These are phyloP conservation scores for Dicrostonyx torquatus DNA, from an alignment of 2,797 vertebrate species.

Conservation along the genomic window DNA sequence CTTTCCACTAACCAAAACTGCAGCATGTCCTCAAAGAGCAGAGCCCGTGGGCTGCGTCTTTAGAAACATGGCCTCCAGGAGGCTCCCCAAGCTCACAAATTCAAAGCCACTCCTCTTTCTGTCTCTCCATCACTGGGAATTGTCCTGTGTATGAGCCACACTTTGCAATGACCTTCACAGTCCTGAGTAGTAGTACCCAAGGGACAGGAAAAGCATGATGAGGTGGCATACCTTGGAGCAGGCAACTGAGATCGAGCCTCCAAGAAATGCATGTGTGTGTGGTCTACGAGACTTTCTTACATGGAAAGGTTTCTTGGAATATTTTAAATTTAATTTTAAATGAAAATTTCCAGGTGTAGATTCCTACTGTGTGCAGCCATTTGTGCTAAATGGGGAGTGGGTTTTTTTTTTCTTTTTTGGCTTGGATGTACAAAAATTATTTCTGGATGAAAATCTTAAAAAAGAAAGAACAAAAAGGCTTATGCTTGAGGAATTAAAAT, in stretches of 20 bases:
- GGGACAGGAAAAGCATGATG: background rate
- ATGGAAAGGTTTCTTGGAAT: background rate
- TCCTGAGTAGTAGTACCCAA: background rate
- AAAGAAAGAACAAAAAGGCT: constrained; percentile 15
- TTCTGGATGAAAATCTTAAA: constrained; percentile 57
- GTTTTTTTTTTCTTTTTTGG: background rate
- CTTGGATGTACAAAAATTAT: constrained; percentile 52
- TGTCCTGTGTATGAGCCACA: background rate
- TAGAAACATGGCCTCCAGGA: constrained; percentile 53
- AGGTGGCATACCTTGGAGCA: background rate
- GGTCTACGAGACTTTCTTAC: background rate
- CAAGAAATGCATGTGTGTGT: background rate
- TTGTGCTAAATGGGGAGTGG: background rate
- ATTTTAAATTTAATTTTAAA: constrained; percentile 15
- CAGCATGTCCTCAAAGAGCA: too few species aligned
- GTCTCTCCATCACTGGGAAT: background rate
- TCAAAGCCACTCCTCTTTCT: background rate
- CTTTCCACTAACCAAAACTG: background rate
- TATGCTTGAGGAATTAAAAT: constrained; percentile 48
- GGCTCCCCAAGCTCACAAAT: constrained; percentile 33
- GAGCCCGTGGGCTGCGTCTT: background rate
- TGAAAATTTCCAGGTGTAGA: constrained; percentile 12
- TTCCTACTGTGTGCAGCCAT: background rate
- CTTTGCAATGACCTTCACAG: background rate
- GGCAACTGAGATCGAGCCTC: fast-evolving